Evolutionary conservation across 2,888 invertebrate genomes (phyloP), one percentile per base, ranked within the genome.

Genomic region (Erebia palarica): DNA sequence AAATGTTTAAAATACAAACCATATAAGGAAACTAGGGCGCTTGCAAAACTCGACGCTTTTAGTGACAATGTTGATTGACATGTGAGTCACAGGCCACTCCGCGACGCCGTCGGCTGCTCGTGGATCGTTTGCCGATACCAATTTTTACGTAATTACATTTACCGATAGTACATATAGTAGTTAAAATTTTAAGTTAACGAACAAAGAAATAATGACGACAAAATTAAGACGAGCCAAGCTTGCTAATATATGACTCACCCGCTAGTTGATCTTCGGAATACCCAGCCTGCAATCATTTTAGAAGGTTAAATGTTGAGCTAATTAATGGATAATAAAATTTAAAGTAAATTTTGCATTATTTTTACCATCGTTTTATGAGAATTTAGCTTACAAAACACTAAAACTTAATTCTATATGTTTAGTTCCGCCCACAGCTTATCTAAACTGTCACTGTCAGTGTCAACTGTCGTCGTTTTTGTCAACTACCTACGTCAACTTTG

Each of bases 231-330:
- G 57, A 65, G 27, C 67, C 58, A 36, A 7, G 36, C 36, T 36
- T 36, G 68, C 42, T 42, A 57, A 68, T 57, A 44, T 55, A 77
- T 78, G 81, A 96, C 96, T 97, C 94, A 97, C 97, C 97, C 89
- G 97, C 97, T 94, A 97, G 95, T 95, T 97, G 97, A 94, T 97
- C 97, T 94, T 97, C 97, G 60, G 96, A 95, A 91, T 97, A 97
- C 85, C 96, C 96, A 83, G 96, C 97, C 97, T 97, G 94, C 74
- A 95, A 95, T 76, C 77, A 78, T 75, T 76, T 75, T 70, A 76
- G 4, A 61, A 51, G 7, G 4, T 63, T 55, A 57, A 55, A 55
- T 49, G 13, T 47, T 27, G 1, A n/a, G 13, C 13, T 21, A 21
- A 8, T 49, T 47, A 63, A 8, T 21, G 7, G 21, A 63, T 21